Evolutionary conservation across 2,113 vertebrate species (phyloP).

Genomic region (Microcebus murinus): DNA sequence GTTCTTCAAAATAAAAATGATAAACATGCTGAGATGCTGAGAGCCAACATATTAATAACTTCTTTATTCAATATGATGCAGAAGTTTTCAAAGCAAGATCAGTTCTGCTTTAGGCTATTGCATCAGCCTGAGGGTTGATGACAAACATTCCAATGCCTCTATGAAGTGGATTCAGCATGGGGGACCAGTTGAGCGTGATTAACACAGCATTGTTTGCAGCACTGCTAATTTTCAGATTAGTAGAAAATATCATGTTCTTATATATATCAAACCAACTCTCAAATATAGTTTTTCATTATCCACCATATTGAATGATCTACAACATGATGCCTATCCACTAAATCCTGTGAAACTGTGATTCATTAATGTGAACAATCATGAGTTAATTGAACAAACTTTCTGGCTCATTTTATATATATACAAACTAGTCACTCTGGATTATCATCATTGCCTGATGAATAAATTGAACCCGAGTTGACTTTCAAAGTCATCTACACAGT

Average conservation of each 20-base stretch:
- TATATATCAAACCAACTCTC: neutral
- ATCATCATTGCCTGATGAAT: constrained; percentile 21
- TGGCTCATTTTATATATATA: neutral
- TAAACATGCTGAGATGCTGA: neutral
- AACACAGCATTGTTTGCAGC: neutral
- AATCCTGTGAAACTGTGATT: neutral
- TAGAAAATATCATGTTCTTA: neutral
- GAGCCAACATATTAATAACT: neutral
- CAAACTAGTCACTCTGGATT: constrained; percentile 14
- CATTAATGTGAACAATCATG: neutral
- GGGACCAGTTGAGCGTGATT: neutral
- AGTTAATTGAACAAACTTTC: constrained; percentile 1
- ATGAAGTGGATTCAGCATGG: neutral
- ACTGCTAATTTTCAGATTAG: neutral
- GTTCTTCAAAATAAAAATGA: constrained; percentile 21
- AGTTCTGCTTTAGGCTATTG: neutral
- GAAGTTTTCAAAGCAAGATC: neutral
- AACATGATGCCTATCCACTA: neutral
- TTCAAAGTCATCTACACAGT: constrained; percentile 46
- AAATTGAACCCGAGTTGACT: constrained; percentile 13
- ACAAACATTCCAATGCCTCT: neutral
- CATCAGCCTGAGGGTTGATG: neutral
- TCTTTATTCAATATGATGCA: neutral
- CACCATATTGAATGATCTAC: neutral
- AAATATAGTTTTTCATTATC: neutral